A percentile compares a stretch with the other conserved stretches of the same genome.
Conservation (phyloP, 2,797 vertebrate genomes). For the Helarctos malayanus region DNA sequence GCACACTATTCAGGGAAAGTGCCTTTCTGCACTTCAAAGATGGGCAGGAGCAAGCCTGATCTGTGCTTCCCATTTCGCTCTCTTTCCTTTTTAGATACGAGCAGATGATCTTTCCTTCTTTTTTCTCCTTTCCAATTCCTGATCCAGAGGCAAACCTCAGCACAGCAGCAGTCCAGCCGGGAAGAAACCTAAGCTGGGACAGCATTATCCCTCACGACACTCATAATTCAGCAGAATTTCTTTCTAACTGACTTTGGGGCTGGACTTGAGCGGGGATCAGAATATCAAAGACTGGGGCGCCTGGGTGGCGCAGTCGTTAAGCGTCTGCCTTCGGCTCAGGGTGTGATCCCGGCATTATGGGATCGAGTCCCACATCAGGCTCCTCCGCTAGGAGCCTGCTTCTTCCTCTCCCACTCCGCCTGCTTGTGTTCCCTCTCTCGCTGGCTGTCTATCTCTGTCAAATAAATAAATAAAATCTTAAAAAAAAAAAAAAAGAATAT, state of each 20-base stretch:
- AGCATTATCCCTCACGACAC: not conserved
- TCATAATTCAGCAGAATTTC: not conserved
- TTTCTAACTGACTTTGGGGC: not conserved
- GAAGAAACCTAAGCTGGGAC: not conserved
- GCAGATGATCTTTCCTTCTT: not conserved
- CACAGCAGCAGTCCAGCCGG: not conserved
- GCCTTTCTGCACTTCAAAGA: slow-evolving; percentile 31
- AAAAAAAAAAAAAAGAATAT: not conserved
- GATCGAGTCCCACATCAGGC: no score
- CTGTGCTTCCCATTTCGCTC: not conserved
- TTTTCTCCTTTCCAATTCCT: not conserved
- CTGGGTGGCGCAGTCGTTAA: no score
- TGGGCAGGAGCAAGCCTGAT: not conserved
- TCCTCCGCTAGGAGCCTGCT: no score
- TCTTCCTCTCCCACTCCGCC: no score
- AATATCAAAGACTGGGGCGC: not conserved
- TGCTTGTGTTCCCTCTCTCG: no score
- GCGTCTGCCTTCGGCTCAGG: no score
- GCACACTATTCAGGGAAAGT: not conserved
- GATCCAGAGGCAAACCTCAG: not conserved
- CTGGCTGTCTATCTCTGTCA: no score
- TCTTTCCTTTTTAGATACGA: not conserved
- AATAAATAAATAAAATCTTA: no score
- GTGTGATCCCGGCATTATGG: no score
- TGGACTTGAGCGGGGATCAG: not conserved